Base-by-base conservation (phyloP, 2,888 invertebrate genomes). In the Steromphala cineraria region DNA sequence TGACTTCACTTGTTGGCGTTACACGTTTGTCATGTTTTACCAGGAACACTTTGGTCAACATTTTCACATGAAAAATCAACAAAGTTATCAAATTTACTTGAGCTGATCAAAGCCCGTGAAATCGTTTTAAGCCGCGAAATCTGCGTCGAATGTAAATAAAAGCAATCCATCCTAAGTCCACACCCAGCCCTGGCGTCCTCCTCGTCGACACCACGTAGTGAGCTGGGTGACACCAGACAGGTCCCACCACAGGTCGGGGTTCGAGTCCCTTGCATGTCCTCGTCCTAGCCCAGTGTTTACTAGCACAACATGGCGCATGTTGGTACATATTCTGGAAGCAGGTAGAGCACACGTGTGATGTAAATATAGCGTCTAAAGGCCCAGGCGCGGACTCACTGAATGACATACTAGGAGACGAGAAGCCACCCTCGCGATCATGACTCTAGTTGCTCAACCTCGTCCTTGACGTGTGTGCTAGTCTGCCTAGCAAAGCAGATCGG, bases 1-100 rank as follows among this genome's bases (percentile, higher is more conserved):
- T 36, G 71, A 40, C 36, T 71, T 31, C 4, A 71, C 71, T 36
- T 71, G 71, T 71, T 31, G 31, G 36, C 71, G 36, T 40, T 71
- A 36, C 71, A 28, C 31, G 71, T 71, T 71, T 71, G 71, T 28
- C 28, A 67, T 67, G 67, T 67, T 67, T 67, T 36, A 71, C 71
- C 71, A 71, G n/a, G 36, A n/a, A 71, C 28, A 40, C 71, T 31
- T 71, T n/a, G n/a, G 71, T 71, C 71, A 71, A 71, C 71, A 71
- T 71, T 28, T 71, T 71, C 36, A 36, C 31, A 7, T 40, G 36
- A 36, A 71, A 71, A 40, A 71, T 40, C 71, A 71, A 71, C 71
- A 71, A 71, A 36, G 71, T 71, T 36, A 71, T 71, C 71, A 71
- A 71, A 71, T 71, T 71, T 71, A 24, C 71, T 19, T 31, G 19